These are phyloP conservation scores for Plagodis pulveraria DNA, from an alignment of 2,888 invertebrate species.

Conservation along the genomic window DNA sequence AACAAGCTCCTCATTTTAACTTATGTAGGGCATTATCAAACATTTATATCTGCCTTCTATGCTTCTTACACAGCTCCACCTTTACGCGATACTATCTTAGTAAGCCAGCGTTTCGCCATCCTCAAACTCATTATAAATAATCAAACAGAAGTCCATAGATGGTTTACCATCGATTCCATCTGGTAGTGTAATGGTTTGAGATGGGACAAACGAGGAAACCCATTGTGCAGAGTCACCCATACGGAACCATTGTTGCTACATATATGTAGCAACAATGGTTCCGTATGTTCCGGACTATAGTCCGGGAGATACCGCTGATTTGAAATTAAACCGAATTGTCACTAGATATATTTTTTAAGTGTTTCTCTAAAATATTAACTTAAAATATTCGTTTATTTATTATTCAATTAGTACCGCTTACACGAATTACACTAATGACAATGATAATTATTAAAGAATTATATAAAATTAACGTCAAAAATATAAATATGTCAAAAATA, in stretches of 20 bases:
- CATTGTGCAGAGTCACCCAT: conserved; percentile 52
- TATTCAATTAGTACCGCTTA: too few relatives aligned
- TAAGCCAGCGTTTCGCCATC: neutral
- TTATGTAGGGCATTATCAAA: too few relatives aligned
- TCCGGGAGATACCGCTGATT: neutral
- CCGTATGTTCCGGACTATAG: conserved; percentile 48
- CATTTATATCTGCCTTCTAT: neutral
- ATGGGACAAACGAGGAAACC: conserved; percentile 41
- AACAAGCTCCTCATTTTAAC: too few relatives aligned
- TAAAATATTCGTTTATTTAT: too few relatives aligned
- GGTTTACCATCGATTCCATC: conserved; percentile 32
- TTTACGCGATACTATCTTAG: conserved; percentile 1
- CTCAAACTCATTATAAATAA: conserved; percentile 8
- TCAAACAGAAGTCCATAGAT: conserved; percentile 7
- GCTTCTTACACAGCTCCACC: neutral
- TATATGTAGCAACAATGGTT: conserved; percentile 38
- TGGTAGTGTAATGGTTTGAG: conserved; percentile 35
- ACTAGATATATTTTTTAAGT: neutral
- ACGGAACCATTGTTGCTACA: conserved; percentile 45
- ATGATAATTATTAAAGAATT: too few relatives aligned
- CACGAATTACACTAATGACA: too few relatives aligned
- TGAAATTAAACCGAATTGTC: neutral
- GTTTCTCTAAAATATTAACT: too few relatives aligned
- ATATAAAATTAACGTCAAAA: too few relatives aligned
- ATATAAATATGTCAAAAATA: too few relatives aligned